Percentiles rank a stretch among this genome's conserved stretches.
Evolutionary conservation across 2,888 invertebrate species (phyloP).

Genomic region (Philereme transversata): DNA sequence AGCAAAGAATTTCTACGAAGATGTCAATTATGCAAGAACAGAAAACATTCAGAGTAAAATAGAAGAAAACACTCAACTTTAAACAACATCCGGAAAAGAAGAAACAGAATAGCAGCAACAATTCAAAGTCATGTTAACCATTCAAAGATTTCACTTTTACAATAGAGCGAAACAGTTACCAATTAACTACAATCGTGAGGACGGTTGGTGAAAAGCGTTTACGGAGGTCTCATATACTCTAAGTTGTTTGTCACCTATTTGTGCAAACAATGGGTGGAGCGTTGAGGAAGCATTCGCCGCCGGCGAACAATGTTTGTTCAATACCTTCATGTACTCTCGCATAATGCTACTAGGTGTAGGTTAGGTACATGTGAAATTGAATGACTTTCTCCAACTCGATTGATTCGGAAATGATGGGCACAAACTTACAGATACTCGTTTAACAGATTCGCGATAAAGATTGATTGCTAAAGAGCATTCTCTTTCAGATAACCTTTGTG

Average conservation of each 20-base stretch:
- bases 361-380: constrained; percentile 17
- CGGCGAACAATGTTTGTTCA: constrained; percentile 49
- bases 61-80: neutral
- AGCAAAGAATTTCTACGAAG: neutral
- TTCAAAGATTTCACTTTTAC: constrained; percentile 67
- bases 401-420: constrained; percentile 26
- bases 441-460: neutral
- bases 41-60: neutral
- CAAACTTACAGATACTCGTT: constrained; percentile 5
- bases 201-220: constrained; percentile 57
- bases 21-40: neutral
- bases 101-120: constrained; percentile 8
- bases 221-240: constrained; percentile 49
- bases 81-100: constrained; percentile 2
- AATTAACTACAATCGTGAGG: constrained; percentile 59
- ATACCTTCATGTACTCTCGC: constrained; percentile 39
- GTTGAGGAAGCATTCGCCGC: constrained; percentile 40
- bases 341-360: constrained; percentile 21
- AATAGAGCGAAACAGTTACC: constrained; percentile 56
- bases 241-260: constrained; percentile 59
- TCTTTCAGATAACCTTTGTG: no score
- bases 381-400: constrained; percentile 32
- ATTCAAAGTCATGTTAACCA: constrained; percentile 38
- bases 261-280: constrained; percentile 59
- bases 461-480: neutral